Evolutionary conservation across 2,797 vertebrate genomes (phyloP).

Genomic region (Sylvia borin): DNA sequence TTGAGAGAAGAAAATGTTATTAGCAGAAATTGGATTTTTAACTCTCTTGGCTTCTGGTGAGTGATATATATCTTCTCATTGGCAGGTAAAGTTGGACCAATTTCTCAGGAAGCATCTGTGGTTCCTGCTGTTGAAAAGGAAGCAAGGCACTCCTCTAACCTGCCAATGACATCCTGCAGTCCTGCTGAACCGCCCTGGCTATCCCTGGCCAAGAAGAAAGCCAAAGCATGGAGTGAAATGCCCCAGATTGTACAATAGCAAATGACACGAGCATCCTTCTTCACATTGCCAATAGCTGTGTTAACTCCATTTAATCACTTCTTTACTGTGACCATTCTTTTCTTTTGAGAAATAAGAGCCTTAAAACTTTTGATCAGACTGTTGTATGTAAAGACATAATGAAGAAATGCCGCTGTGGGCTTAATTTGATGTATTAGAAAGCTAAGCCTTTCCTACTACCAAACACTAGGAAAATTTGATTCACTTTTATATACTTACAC

Average conservation of each 20-base stretch:
- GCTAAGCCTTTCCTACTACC: slow-evolving; percentile 19
- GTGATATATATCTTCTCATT: slow-evolving; percentile 37
- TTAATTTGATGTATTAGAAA: slow-evolving; percentile 18
- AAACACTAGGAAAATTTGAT: background rate
- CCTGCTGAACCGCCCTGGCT: slow-evolving; percentile 89
- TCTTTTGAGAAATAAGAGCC: slow-evolving; percentile 37
- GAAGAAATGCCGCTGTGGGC: slow-evolving; percentile 8
- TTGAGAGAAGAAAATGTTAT: background rate
- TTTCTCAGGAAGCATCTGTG: slow-evolving; percentile 68
- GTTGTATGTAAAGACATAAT: slow-evolving; percentile 12
- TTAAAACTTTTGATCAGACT: slow-evolving; percentile 44
- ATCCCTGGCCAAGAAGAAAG: slow-evolving; percentile 93
- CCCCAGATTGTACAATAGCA: slow-evolving; percentile 85
- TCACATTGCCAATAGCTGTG: slow-evolving; percentile 29
- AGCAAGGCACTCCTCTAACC: slow-evolving; percentile 52
- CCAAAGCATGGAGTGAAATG: slow-evolving; percentile 94
- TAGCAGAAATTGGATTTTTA: background rate
- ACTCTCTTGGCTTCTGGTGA: background rate
- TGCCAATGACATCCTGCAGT: slow-evolving; percentile 59
- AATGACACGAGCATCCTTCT: background rate
- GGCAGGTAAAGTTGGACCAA: slow-evolving; percentile 64
- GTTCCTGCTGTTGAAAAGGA: slow-evolving; percentile 70
- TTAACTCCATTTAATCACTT: slow-evolving; percentile 41
- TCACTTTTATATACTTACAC: background rate
- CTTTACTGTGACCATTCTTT: slow-evolving; percentile 40